A percentile compares a stretch with the other conserved stretches of the same genome.
Conservation (phyloP, 2,888 invertebrate genomes). For the Gymnosoma rotundatum region DNA sequence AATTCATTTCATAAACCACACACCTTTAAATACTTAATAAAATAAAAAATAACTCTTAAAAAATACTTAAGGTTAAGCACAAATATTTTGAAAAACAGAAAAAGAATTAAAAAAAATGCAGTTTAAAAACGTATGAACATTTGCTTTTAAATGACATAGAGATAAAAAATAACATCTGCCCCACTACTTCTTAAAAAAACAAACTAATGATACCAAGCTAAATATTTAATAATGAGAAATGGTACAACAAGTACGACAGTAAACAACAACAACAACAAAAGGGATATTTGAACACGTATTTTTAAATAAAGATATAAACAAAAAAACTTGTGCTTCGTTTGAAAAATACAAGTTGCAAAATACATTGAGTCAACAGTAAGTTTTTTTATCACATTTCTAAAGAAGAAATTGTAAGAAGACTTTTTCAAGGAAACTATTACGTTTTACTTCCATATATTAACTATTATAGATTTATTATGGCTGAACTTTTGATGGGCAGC, state of each 20-base stretch:
- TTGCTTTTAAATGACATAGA: conserved; percentile 58
- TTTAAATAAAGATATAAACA: conserved; percentile 36
- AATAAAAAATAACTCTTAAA: conserved; percentile 10
- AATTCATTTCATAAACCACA: no score
- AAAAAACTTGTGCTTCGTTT: not conserved
- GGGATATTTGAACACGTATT: conserved; percentile 53
- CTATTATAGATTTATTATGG: conserved; percentile 46
- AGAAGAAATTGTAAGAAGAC: conserved; percentile 20
- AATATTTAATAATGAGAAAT: conserved; percentile 25
- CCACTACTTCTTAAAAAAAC: no score
- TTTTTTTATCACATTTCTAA: not conserved
- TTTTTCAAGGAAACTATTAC: conserved; percentile 39
- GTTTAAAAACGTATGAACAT: conserved; percentile 61
- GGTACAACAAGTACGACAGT: conserved; percentile 49
- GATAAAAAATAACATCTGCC: conserved; percentile 4
- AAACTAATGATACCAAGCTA: not conserved
- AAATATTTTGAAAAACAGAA: not conserved
- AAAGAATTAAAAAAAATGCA: conserved; percentile 49
- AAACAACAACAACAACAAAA: conserved; percentile 62
- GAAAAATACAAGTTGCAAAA: conserved; percentile 1
- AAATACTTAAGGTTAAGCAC: conserved; percentile 1
- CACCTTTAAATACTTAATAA: not conserved
- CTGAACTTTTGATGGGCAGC: conserved; percentile 65
- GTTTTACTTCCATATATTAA: conserved; percentile 19
- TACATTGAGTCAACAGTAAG: conserved; percentile 10